Evolutionary conservation across 2,113 vertebrate genomes (phyloP).

Genomic region (Misgurnus mizolepis): DNA sequence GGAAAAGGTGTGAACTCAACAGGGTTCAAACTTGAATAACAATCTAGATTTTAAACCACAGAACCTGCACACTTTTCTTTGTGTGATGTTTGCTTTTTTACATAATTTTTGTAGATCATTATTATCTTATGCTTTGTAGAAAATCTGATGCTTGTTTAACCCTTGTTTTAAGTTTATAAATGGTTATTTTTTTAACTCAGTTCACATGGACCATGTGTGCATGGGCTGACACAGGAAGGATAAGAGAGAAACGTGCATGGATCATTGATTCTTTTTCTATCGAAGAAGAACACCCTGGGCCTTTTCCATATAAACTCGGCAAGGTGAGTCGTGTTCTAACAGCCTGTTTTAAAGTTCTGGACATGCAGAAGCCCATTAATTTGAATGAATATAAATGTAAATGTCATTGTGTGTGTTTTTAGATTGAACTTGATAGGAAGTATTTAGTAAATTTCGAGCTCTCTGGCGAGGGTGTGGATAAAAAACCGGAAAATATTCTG

Average conservation of each 20-base stretch:
- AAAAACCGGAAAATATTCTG: conserved; percentile 22
- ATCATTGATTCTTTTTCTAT: conserved; percentile 70
- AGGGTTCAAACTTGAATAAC: no score
- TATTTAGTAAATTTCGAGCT: conserved; percentile 29
- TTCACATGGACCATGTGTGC: conserved; percentile 44
- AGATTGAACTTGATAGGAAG: conserved; percentile 30
- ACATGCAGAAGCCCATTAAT: not conserved
- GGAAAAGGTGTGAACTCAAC: no score
- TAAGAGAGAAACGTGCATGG: conserved; percentile 68
- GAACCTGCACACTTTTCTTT: no score
- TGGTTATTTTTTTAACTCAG: not conserved
- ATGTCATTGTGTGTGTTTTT: conserved; percentile 3
- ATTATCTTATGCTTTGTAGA: no score
- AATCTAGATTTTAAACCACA: no score
- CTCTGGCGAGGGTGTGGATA: conserved; percentile 34
- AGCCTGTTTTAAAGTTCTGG: not conserved
- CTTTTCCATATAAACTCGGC: conserved; percentile 57
- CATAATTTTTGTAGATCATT: no score
- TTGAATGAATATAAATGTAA: not conserved
- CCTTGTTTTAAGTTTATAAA: not conserved
- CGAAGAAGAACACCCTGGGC: conserved; percentile 60
- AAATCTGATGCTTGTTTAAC: no score
- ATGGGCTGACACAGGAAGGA: conserved; percentile 13
- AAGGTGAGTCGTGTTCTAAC: conserved; percentile 54
- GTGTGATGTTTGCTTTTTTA: no score